Conservation (phyloP, 2,797 vertebrate species). For the Arrhamphus sclerolepis region DNA sequence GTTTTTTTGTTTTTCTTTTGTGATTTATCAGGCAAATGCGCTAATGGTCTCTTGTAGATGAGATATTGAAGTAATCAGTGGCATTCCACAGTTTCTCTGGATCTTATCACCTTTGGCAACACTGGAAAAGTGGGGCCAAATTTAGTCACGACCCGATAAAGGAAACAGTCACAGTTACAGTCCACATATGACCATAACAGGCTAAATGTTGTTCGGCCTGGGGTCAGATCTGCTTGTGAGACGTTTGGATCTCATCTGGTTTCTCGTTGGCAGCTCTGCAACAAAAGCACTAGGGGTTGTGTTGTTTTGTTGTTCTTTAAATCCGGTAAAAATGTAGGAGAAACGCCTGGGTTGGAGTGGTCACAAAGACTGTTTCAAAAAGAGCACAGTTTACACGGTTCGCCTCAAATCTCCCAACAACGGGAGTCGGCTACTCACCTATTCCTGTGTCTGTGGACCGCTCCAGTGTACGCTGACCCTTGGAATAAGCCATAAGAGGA, state of each 20-base stretch:
- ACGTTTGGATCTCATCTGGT: slow-evolving; percentile 16
- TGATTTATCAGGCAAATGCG: slow-evolving; percentile 18
- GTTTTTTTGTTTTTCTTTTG: slow-evolving; percentile 4
- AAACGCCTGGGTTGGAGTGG: not conserved
- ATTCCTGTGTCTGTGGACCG: slow-evolving; percentile 74
- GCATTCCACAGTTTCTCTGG: slow-evolving; percentile 52
- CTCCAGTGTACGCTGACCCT: slow-evolving; percentile 67
- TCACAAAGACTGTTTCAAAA: not conserved
- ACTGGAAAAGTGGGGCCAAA: slow-evolving; percentile 31
- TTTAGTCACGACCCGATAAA: slow-evolving; percentile 55
- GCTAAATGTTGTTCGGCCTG: not conserved
- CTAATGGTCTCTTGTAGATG: not conserved
- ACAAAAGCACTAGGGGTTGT: slow-evolving; percentile 22
- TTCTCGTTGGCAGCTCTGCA: slow-evolving; percentile 19
- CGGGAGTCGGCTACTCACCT: slow-evolving; percentile 71
- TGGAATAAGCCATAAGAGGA: slow-evolving; percentile 74
- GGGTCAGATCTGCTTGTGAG: slow-evolving; percentile 1
- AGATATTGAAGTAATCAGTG: slow-evolving; percentile 14
- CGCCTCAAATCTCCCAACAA: not conserved
- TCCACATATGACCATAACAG: slow-evolving; percentile 31
- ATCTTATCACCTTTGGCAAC: slow-evolving; percentile 51
- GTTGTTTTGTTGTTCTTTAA: not conserved
- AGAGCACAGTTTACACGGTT: not conserved
- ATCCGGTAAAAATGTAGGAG: not conserved
- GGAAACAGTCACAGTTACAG: slow-evolving; percentile 1